Evolutionary conservation across 2,113 vertebrate genomes (phyloP), one percentile per base, ranked within the genome.

Genomic region (Archilochus colubris): DNA sequence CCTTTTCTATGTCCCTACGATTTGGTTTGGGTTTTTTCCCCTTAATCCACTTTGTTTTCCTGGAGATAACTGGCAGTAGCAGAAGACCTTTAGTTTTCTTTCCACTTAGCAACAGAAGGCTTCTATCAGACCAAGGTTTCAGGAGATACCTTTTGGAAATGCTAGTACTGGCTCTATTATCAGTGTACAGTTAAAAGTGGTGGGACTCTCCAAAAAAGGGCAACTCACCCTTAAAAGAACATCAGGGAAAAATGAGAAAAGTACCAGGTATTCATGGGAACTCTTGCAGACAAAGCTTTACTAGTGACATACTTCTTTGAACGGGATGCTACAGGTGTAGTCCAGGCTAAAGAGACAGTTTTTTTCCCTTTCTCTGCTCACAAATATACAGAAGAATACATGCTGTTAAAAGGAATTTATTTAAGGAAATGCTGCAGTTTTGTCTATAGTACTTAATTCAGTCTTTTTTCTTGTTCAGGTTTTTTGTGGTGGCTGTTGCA

Each of bases 401-500:
- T 23, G 6, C 30, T 83, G 22, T 36, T 74, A 87, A 59, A 8
- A 54, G 25, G 20, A 66, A 23, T 17, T 55, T 50, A 44, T 40
- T 54, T 72, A 10, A 33, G 53, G 40, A 72, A 70, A 14, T 76
- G 17, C 14, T 77, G 28, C 9, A 4, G 21, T 66, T 58, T 72
- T 84, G 4, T 27, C 12, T 83, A 0, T 88, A 59, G 72, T 91
- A 43, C 18, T 74, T 80, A 91, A 87, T 87, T 74, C 38, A 23
- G 2, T 72, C 40, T 40, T 63, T 82, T 91, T 88, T 92, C 75
- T 95, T 81, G 94, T 92, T 58, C 97, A 99, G 99, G 99, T 99
- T 15, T 99, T 99, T 97, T 99, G 99, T 94, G 98, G 98, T 18
- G 95, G 94, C 68, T 99, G 99, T 98, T 99, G 99, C 97, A 99